Percentiles rank a stretch among this genome's conserved stretches.
Evolutionary conservation across 2,113 vertebrate species (phyloP).

Genomic region (Phocoena sinus): DNA sequence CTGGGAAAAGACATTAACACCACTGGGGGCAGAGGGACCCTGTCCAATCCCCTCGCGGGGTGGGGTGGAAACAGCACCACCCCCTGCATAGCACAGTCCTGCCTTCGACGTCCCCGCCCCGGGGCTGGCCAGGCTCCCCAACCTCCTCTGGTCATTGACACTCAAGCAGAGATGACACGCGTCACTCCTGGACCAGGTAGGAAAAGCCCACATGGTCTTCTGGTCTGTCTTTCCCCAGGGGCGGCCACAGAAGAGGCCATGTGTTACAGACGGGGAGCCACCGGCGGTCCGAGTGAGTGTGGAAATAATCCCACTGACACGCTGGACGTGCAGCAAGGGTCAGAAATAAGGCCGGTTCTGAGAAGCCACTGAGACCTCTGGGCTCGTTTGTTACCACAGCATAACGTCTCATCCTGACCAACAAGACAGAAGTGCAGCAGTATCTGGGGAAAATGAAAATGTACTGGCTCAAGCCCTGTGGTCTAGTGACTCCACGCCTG

Average conservation of each 20-base stretch:
- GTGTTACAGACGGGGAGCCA: rapidly evolving
- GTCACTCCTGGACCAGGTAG: neutral
- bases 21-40: rapidly evolving
- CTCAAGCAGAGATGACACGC: rapidly evolving
- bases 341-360: neutral
- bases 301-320: rapidly evolving
- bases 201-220: neutral
- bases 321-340: rapidly evolving
- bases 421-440: neutral
- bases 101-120: rapidly evolving
- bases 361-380: neutral
- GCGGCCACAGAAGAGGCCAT: neutral
- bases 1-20: rapidly evolving
- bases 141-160: neutral
- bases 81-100: rapidly evolving
- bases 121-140: neutral
- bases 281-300: rapidly evolving
- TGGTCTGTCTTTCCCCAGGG: rapidly evolving
- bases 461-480: rapidly evolving
- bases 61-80: rapidly evolving
- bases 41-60: rapidly evolving
- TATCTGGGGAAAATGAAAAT: rapidly evolving
- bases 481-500: rapidly evolving
- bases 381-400: neutral
- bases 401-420: neutral